Percentiles rank a stretch among this genome's conserved stretches.
These are phyloP conservation scores for Notocelia uddmanniana DNA, from an alignment of 2,888 invertebrate genomes.

Conservation along the genomic window DNA sequence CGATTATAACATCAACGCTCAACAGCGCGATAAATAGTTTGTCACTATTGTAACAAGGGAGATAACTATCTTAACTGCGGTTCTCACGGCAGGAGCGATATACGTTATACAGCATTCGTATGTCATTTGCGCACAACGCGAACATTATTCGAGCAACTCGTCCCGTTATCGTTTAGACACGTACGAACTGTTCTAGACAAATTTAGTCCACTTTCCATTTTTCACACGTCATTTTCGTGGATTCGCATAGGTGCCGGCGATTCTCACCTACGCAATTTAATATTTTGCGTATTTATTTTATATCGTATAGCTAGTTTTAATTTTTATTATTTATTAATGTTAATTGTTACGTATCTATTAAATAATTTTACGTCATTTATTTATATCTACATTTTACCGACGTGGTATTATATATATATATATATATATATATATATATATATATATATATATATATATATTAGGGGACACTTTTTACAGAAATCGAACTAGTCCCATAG, in stretches of 20 bases:
- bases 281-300: neutral
- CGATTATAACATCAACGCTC: constrained; percentile 63
- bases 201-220: constrained; percentile 85
- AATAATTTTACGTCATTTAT: too few species aligned
- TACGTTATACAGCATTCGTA: constrained; percentile 53
- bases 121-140: constrained; percentile 62
- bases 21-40: constrained; percentile 71
- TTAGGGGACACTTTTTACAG: too few species aligned
- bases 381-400: too few species aligned
- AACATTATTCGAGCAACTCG: constrained; percentile 64
- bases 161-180: constrained; percentile 71
- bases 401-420: too few species aligned
- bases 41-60: constrained; percentile 68
- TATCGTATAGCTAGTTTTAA: too few species aligned
- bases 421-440: too few species aligned
- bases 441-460: too few species aligned
- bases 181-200: constrained; percentile 78
- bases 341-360: too few species aligned
- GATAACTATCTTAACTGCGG: constrained; percentile 67
- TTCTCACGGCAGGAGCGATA: constrained; percentile 69
- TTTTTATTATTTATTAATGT: too few species aligned
- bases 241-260: constrained; percentile 69
- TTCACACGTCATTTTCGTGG: constrained; percentile 78
- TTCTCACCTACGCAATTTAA: constrained; percentile 66
- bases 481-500: too few species aligned